phyloP scores from a whole-genome alignment of 2,888 invertebrate species.

The Tipula confusa region DNA sequence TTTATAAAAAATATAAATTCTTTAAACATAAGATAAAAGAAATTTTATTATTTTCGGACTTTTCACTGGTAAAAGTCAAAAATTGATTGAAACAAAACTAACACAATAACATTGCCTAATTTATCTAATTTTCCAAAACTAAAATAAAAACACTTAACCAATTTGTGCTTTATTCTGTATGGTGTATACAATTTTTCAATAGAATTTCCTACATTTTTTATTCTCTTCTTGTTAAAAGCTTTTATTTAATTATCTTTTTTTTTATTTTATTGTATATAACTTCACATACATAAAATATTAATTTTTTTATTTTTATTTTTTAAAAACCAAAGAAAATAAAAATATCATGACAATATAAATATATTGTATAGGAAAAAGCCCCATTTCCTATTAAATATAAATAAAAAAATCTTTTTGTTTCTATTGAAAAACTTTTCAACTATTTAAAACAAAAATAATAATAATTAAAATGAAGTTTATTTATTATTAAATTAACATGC shows the following conservation, averaged over 20 bases:
- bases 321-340: neutral
- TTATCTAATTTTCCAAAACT: neutral
- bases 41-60: too few species aligned
- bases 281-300: neutral
- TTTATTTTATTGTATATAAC: neutral
- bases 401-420: neutral
- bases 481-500: constrained; percentile 20
- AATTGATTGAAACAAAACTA: too few species aligned
- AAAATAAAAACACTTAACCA: neutral
- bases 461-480: neutral
- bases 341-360: constrained; percentile 25
- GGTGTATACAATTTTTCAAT: neutral
- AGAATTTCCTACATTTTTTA: neutral
- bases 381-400: neutral
- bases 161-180: neutral
- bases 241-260: constrained; percentile 14
- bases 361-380: neutral
- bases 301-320: neutral
- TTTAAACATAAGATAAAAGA: too few species aligned
- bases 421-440: constrained; percentile 20
- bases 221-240: constrained; percentile 1
- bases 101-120: too few species aligned
- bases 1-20: too few species aligned
- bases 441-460: neutral
- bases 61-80: too few species aligned